Evolutionary conservation across 1,140 invertebrate species (phyloP).

Genomic region (Phymastichus coffea): DNA sequence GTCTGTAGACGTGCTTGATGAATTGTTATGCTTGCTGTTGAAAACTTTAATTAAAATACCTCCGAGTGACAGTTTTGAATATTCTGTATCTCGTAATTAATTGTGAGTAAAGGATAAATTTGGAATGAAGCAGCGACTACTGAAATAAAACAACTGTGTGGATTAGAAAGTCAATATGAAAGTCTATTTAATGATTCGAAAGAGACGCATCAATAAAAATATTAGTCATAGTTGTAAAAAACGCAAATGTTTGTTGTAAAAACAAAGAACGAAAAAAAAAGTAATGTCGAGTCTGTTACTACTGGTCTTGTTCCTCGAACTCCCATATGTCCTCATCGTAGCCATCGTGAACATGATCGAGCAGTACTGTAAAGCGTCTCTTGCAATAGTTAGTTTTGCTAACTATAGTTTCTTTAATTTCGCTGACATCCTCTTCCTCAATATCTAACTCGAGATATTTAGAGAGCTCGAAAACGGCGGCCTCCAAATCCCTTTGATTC

Average conservation of each 20-base stretch:
- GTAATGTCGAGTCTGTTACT: not conserved
- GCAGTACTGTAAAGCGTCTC: slow-evolving; percentile 86
- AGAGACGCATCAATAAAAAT: too few species aligned
- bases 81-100: too few species aligned
- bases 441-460: slow-evolving; percentile 98
- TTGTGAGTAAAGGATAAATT: too few species aligned
- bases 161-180: too few species aligned
- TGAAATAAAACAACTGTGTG: too few species aligned
- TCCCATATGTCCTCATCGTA: slow-evolving; percentile 99
- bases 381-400: slow-evolving; percentile 97
- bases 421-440: slow-evolving; percentile 93
- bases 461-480: slow-evolving; percentile 92
- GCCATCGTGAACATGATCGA: slow-evolving; percentile 96
- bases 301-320: slow-evolving; percentile 59
- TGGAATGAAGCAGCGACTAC: too few species aligned
- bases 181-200: too few species aligned
- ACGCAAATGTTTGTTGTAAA: not conserved
- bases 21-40: too few species aligned
- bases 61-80: too few species aligned
- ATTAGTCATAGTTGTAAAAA: too few species aligned
- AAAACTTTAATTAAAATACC: too few species aligned
- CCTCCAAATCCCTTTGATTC: slow-evolving; percentile 97
- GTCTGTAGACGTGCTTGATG: too few species aligned
- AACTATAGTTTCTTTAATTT: slow-evolving; percentile 99
- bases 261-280: not conserved